Evolutionary conservation across 2,888 invertebrate species (phyloP), one percentile per base, ranked within the genome.

Genomic region (Macrophya alboannulata): DNA sequence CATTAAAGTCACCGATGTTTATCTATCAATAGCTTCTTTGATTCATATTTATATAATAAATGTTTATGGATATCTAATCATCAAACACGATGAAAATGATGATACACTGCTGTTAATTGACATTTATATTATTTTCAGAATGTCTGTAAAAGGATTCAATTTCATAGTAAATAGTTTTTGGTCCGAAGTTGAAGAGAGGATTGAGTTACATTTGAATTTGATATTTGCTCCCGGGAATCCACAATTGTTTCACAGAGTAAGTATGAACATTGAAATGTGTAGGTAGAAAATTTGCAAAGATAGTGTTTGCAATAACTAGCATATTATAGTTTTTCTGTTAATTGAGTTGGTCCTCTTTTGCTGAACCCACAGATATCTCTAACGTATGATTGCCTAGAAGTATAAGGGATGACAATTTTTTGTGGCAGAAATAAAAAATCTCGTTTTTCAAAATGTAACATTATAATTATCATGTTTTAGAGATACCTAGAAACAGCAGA

Each of bases 181-280:
- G 98, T 95, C 96, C 21, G 96, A 98, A 94, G 96, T 97, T 62
- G 98, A 98, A 90, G 96, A 96, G 93, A 96, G 97, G 85, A 95
- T 98, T 87, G 96, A 97, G 91, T 95, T 97, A n/a, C 96, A 97
- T 92, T 95, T 98, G 91, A 95, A 97, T 17, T 96, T 97, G 10
- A 97, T 99, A 90, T 98, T 98, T 94, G 98, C 98, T 2, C 98
- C 98, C 17, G 99, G 98, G 85, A 98, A 99, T 94, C 98, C 98
- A 0, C 96, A 98, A 92, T 94, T 96, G 86, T 99, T 99, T 93
- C 97, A 97, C 92, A 95, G 94, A 91, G 95, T 95, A 91, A 90
- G 88, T 85, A 45, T 43, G 68, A 68, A 68, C 12, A 31, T 62
- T 15, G 8, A 48, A 48, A 59, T 72, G 40, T 62, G 25, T 68